phyloP scores from a whole-genome alignment of 2,797 vertebrate genomes.

The Enteromius afrohamiltoni region DNA sequence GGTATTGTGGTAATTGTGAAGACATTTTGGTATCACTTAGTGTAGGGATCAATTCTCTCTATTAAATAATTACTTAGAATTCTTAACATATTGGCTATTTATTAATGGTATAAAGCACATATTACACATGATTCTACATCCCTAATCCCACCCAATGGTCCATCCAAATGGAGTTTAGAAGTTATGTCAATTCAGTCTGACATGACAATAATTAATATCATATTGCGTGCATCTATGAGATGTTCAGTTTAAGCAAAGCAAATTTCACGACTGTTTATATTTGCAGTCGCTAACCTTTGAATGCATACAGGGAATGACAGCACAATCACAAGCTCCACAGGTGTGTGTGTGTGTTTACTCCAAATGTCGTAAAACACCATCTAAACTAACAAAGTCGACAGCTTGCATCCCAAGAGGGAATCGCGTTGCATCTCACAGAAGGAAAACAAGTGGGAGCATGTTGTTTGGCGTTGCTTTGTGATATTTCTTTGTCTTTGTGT shows the following conservation, averaged over 20 bases:
- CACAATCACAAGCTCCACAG: slow-evolving; percentile 51
- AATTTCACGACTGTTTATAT: slow-evolving; percentile 23
- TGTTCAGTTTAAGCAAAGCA: slow-evolving; percentile 2
- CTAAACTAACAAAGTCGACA: slow-evolving; percentile 48
- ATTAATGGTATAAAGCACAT: no score
- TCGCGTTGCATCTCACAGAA: slow-evolving; percentile 25
- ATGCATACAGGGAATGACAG: slow-evolving; percentile 57
- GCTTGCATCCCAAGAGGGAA: slow-evolving; percentile 44
- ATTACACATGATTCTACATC: no score
- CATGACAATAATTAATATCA: slow-evolving; percentile 8
- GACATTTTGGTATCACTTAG: no score
- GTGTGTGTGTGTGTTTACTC: slow-evolving; percentile 9
- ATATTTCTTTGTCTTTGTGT: slow-evolving; percentile 37
- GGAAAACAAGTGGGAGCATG: slow-evolving; percentile 38
- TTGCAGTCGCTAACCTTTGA: slow-evolving; percentile 35
- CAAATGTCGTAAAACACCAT: slow-evolving; percentile 14
- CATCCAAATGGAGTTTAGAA: no score
- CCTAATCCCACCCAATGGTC: no score
- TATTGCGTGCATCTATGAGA: not conserved
- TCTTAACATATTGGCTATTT: no score
- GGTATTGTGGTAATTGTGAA: no score
- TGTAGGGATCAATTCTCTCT: no score
- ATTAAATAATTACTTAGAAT: no score
- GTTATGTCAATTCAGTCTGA: slow-evolving; percentile 1
- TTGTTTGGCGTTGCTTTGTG: slow-evolving; percentile 37